A percentile compares a stretch with the other conserved stretches of the same genome.
Evolutionary conservation across 2,888 invertebrate genomes (phyloP).

Genomic region (Mylabris sibirica): DNA sequence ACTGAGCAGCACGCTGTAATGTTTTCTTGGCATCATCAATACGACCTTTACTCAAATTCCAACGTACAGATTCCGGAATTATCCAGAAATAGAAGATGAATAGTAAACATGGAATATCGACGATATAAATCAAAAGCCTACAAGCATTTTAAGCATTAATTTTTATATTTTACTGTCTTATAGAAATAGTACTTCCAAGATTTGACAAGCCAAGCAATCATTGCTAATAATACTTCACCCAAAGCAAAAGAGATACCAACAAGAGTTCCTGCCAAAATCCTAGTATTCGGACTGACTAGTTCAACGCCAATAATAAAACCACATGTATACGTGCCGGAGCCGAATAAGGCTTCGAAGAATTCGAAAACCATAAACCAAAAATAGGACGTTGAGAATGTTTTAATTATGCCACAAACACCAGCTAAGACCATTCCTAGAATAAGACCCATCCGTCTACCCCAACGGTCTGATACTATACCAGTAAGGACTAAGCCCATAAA

Average conservation of each 20-base stretch:
- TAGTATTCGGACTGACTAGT: slow-evolving; percentile 75
- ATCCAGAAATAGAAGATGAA: slow-evolving; percentile 74
- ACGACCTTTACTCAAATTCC: slow-evolving; percentile 73
- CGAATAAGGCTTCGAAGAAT: slow-evolving; percentile 74
- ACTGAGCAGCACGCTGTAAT: slow-evolving; percentile 68
- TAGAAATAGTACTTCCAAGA: slow-evolving; percentile 71
- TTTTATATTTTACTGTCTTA: no score
- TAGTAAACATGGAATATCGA: slow-evolving; percentile 74
- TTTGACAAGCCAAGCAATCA: slow-evolving; percentile 71
- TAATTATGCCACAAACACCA: slow-evolving; percentile 71
- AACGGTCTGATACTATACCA: slow-evolving; percentile 72
- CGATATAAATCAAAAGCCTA: slow-evolving; percentile 52
- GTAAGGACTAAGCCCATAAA: slow-evolving; percentile 74
- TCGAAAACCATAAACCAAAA: slow-evolving; percentile 74
- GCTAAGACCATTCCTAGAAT: slow-evolving; percentile 68
- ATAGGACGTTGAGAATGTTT: slow-evolving; percentile 75
- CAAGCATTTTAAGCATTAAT: no score
- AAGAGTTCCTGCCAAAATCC: slow-evolving; percentile 76
- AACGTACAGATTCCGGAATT: slow-evolving; percentile 77
- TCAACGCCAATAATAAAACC: slow-evolving; percentile 79
- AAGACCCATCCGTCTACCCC: slow-evolving; percentile 69
- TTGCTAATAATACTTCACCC: slow-evolving; percentile 73
- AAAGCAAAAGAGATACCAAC: slow-evolving; percentile 75
- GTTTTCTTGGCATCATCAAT: slow-evolving; percentile 66
- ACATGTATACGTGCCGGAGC: slow-evolving; percentile 75